Base-by-base conservation (phyloP, 2,113 vertebrate species). In the Apodemus speciosus region DNA sequence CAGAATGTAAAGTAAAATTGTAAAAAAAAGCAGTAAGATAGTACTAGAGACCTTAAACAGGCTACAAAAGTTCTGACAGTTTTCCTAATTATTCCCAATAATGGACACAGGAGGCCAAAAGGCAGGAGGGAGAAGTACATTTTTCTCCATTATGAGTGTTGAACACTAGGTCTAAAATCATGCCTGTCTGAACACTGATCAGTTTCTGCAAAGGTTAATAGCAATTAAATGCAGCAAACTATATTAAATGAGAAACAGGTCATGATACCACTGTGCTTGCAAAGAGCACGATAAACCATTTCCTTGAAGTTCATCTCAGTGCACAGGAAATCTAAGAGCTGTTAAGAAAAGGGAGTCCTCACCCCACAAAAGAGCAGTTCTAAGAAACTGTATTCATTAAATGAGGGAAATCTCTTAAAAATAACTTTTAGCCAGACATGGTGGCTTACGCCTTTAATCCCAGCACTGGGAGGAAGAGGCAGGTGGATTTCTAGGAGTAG, bases 191-290 rank as follows among this genome's bases (percentile, higher is more conserved):
- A 98, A 98, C 98, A 98, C 97, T 98, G 98, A 98, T 98, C 97
- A 97, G 98, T 96, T 98, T 98, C 98, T 97, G 96, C 98, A 99
- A 99, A 99, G 98, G 98, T 99, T 99, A 99, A 99, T 99, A 98
- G 98, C 98, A 98, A 98, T 98, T 98, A 98, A 99, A 98, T 98
- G 98, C 97, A 98, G 98, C 98, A 98, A 98, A 98, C 97, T 98
- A 98, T 97, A 98, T 96, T 97, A 98, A 98, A 98, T 98, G 98
- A 98, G 98, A 97, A 98, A 98, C 97, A 97, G 98, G 98, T 99
- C 98, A 98, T 98, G 98, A 98, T 98, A 98, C 98, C 75, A 90
- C 97, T 97, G 97, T 98, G 98, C 96, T 97, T 98, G 98, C 97
- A 98, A 98, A 98, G 98, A 98, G 98, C 98, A 98, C 89, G n/a